Conservation (phyloP, 1,140 invertebrate species). For the Drosophila ironensis region DNA sequence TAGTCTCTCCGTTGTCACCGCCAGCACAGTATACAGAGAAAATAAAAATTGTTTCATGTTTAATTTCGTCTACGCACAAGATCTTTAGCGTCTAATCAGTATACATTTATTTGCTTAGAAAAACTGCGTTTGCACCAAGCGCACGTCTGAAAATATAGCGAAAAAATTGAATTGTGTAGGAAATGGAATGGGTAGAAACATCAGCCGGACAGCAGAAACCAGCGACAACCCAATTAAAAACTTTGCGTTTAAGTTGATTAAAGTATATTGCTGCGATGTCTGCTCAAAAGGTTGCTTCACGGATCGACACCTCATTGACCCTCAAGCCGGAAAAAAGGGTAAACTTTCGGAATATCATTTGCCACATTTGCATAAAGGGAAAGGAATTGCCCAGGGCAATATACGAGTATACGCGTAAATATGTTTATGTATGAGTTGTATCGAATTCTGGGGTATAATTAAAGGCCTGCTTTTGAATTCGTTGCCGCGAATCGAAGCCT, state of each 20-base stretch:
- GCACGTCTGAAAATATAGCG: background rate
- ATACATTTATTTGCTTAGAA: background rate
- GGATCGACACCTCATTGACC: constrained; percentile 34
- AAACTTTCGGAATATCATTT: constrained; percentile 50
- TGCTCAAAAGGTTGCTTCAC: constrained; percentile 39
- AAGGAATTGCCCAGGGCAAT: constrained; percentile 12
- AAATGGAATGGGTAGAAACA: background rate
- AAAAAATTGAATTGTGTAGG: no score
- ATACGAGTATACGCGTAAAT: no score
- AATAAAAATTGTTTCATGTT: background rate
- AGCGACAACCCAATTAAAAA: constrained; percentile 70
- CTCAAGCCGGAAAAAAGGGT: constrained; percentile 19
- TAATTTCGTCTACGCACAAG: background rate
- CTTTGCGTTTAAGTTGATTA: constrained; percentile 69
- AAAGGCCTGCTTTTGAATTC: constrained; percentile 2
- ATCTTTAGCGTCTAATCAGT: background rate
- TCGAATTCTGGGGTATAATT: constrained; percentile 15
- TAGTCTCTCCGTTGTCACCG: constrained; percentile 30
- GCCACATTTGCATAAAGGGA: constrained; percentile 39
- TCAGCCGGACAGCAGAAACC: constrained; percentile 6
- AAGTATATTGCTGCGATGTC: constrained; percentile 45
- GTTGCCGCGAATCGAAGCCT: constrained; percentile 20
- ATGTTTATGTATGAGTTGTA: background rate
- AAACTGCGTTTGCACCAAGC: no score
- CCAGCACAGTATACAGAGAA: constrained; percentile 7